Evolutionary conservation across 2,888 invertebrate species (phyloP), one percentile per base, ranked within the genome.

Genomic region (Pyrocoelia pectoralis): DNA sequence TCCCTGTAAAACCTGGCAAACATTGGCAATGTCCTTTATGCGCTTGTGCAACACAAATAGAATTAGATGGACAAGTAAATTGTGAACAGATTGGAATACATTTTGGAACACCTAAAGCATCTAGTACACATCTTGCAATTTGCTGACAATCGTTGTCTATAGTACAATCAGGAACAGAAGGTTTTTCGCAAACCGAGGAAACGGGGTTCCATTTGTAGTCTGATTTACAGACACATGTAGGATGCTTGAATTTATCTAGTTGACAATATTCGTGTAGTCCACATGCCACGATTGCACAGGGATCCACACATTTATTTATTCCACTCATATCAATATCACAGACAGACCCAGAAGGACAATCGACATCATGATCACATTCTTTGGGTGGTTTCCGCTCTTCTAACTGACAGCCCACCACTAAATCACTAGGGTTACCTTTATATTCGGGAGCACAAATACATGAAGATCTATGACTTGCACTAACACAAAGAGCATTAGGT

Each of bases 381-480:
- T 85, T 85, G 54, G 84, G 82, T 43, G 85, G 79, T 6, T 77
- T 81, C 67, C 86, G 84, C 73, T 88, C 86, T 76, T 89, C 85
- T 12, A 89, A 86, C 79, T 91, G 92, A 74, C 95, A 95, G 1
- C 95, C 95, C 3, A 86, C 82, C 66, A 86, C 85, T 14, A 93
- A 83, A 79, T 95, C 93, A 69, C 88, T 89, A 0, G 95, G 94
- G 80, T 93, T 91, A 19, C 95, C 96, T 54, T 85, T 82, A 77
- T 89, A 94, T 0, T 93, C 93, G 66, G 93, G 91, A 17, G 90
- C 85, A 76, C 96, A 96, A 64, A 95, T 89, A 76, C 95, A 96
- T 28, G 92, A 89, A 0, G 95, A 93, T 66, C 91, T 87, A 79
- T 95, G 95, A 75, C 91, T 90, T 73, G 93, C 89, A 12, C 92